These are phyloP conservation scores for Telenomus remus DNA, from an alignment of 1,140 invertebrate species.

Conservation along the genomic window DNA sequence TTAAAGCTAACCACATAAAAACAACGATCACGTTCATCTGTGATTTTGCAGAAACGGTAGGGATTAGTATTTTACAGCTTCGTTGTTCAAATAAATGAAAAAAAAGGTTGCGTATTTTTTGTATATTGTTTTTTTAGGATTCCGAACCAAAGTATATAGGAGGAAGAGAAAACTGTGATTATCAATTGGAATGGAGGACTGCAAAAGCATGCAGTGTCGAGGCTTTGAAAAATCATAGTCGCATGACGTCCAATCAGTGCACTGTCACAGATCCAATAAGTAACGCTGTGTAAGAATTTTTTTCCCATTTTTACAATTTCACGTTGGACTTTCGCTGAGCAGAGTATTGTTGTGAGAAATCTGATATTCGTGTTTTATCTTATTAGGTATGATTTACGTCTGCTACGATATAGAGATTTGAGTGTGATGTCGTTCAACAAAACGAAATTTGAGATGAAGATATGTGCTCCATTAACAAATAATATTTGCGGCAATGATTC, in stretches of 20 bases:
- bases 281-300: conserved; percentile 59
- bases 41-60: conserved; percentile 63
- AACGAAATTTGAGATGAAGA: conserved; percentile 58
- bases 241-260: conserved; percentile 55
- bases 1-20: conserved; percentile 25
- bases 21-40: conserved; percentile 69
- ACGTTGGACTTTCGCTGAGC: too few relatives aligned
- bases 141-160: conserved; percentile 60
- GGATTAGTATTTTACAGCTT: not conserved
- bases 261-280: conserved; percentile 64
- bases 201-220: conserved; percentile 62
- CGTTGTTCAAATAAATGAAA: too few relatives aligned
- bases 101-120: not conserved
- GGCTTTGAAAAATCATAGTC: conserved; percentile 59
- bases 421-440: conserved; percentile 12
- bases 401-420: conserved; percentile 18
- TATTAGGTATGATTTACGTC: conserved; percentile 61
- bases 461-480: conserved; percentile 58
- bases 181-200: conserved; percentile 61
- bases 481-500: conserved; percentile 49
- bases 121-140: conserved; percentile 47
- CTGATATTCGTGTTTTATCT: conserved; percentile 9
- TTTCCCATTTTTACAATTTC: too few relatives aligned
- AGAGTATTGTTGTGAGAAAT: not conserved
- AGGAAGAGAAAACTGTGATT: conserved; percentile 62